Evolutionary conservation across 1,140 invertebrate species (phyloP), one percentile per base, ranked within the genome.

Genomic region (Bombus pascuorum): DNA sequence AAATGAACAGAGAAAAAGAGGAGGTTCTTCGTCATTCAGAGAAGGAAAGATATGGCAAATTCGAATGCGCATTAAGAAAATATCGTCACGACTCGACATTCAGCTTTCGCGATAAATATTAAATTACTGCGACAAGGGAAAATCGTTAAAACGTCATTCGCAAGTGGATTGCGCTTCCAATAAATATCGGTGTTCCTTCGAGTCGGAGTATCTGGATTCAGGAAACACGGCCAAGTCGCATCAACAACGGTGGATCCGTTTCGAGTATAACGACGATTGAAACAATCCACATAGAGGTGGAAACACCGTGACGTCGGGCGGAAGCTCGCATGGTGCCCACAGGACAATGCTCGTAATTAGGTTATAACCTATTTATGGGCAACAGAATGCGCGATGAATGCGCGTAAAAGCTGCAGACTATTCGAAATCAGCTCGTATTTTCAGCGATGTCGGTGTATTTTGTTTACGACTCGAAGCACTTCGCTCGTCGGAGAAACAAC

Each of bases 371-470:
- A 83, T 78, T 83, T 78, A 78, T 32, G 68, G 66, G 37, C 6
- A 22, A 37, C 75, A 47, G 68, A 25, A 78, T 37, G 53, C 22
- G 34, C 66, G 62, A 47, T 47, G 76, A 68, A 39, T 22, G 47
- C 42, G 57, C 13, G 80, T 68, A 47, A 79, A 73, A 80, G 82
- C 62, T 66, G 73, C 2, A 5, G 74, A 59, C 44, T 34, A 59
- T 82, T 82, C 87, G 70, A 80, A 79, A 77, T 65, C 83, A 34
- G 79, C 85, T 68, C 87, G 81, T 88, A 89, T 89, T 89, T 81
- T 82, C 78, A 77, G 34, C 88, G 75, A 79, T 71, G 87, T 89
- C 84, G 57, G 86, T 62, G 65, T 47, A 87, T 81, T 89, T 88
- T 79, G 86, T 75, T 89, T 83, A 87, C 81, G 74, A 73, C 79